These are phyloP conservation scores for Gadopsis marmoratus DNA, from an alignment of 2,797 vertebrate genomes.

Conservation along the genomic window DNA sequence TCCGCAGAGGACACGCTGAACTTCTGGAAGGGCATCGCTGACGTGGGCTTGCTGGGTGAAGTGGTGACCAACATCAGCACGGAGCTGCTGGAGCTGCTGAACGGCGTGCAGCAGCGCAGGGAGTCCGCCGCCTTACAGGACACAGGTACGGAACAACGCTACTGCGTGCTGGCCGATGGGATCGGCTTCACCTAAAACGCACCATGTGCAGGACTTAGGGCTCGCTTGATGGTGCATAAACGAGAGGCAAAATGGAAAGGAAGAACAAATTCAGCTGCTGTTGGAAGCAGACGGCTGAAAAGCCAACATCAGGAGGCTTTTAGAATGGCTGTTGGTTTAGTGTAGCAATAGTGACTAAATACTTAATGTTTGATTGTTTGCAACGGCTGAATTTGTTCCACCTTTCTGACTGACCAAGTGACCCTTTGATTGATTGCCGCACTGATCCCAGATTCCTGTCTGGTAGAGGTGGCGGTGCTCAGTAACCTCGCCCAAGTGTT, in stretches of 20 bases:
- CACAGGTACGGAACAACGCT: slow-evolving; percentile 84
- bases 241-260: slow-evolving; percentile 35
- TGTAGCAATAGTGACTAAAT: not conserved
- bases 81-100: slow-evolving; percentile 93
- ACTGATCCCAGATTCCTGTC: slow-evolving; percentile 81
- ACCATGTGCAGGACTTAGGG: not conserved
- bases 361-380: not conserved
- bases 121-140: slow-evolving; percentile 90
- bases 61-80: slow-evolving; percentile 97
- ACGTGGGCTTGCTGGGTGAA: slow-evolving; percentile 97
- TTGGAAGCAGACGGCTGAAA: slow-evolving; percentile 12
- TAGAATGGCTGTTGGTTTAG: not conserved
- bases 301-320: not conserved
- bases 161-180: not conserved
- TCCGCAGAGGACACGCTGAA: slow-evolving; percentile 93
- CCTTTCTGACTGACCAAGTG: slow-evolving; percentile 64
- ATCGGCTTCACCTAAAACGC: not conserved
- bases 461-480: slow-evolving; percentile 94
- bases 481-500: slow-evolving; percentile 97
- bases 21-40: slow-evolving; percentile 99
- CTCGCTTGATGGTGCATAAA: not conserved
- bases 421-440: slow-evolving; percentile 72
- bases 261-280: slow-evolving; percentile 60
- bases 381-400: slow-evolving; percentile 58
- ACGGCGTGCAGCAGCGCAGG: slow-evolving; percentile 90